A percentile compares a stretch with the other conserved stretches of the same genome.
These are phyloP conservation scores for Brachionus angularis DNA, from an alignment of 1,140 invertebrate genomes.

Conservation along the genomic window DNA sequence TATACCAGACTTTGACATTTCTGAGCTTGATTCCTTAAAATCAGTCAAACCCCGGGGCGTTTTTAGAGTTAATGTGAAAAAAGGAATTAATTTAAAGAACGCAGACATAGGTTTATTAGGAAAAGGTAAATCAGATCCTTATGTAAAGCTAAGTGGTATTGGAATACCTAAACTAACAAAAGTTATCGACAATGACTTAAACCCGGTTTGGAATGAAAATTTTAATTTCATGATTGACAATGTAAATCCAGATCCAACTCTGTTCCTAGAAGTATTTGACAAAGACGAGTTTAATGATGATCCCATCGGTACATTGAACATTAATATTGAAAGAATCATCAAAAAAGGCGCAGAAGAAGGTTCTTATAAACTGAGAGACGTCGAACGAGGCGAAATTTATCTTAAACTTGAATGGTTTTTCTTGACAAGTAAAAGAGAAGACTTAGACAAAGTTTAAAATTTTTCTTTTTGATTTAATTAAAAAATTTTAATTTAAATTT, in stretches of 20 bases:
- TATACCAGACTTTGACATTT: slow-evolving; percentile 71
- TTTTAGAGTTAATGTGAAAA: slow-evolving; percentile 72
- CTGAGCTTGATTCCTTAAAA: slow-evolving; percentile 74
- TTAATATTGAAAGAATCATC: slow-evolving; percentile 8
- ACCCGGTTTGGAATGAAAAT: slow-evolving; percentile 73
- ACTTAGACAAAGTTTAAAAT: background rate
- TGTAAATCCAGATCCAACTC: slow-evolving; percentile 66
- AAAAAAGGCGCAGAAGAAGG: slow-evolving; percentile 45
- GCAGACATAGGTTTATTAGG: slow-evolving; percentile 72
- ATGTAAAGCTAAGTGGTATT: slow-evolving; percentile 65
- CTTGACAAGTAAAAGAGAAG: slow-evolving; percentile 65
- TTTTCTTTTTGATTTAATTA: background rate
- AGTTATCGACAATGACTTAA: slow-evolving; percentile 81
- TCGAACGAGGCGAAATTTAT: slow-evolving; percentile 84
- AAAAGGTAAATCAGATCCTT: slow-evolving; percentile 92
- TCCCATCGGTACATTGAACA: background rate
- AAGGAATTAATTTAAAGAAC: slow-evolving; percentile 85
- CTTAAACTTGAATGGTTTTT: slow-evolving; percentile 79
- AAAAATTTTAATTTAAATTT: slow-evolving; percentile 47
- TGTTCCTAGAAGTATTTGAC: slow-evolving; percentile 75
- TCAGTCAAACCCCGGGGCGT: slow-evolving; percentile 69
- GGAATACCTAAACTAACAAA: slow-evolving; percentile 61
- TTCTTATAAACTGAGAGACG: slow-evolving; percentile 72
- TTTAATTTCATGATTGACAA: slow-evolving; percentile 58
- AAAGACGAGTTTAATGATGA: slow-evolving; percentile 62